These are phyloP conservation scores for Agelas oroides DNA, from an alignment of 37 sponge, comb jelly and placozoan species.

Conservation along the genomic window DNA sequence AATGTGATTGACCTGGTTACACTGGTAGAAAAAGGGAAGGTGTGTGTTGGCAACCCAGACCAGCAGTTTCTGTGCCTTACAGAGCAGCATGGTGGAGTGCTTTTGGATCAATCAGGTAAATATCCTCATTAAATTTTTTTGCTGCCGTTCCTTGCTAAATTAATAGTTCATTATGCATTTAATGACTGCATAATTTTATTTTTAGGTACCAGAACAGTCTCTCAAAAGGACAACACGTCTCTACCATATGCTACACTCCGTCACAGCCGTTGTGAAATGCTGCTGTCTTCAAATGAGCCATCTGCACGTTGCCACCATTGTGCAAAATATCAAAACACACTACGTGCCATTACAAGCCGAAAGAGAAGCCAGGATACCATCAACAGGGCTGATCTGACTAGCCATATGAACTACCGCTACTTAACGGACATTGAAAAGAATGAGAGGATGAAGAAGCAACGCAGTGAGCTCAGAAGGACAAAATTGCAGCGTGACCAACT, in stretches of 20 bases:
- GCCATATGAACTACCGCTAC: constrained; percentile 15
- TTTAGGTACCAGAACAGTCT: background rate
- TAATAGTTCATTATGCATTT: no score
- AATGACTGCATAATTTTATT: background rate
- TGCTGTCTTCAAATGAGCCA: background rate
- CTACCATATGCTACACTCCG: background rate
- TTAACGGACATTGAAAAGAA: background rate
- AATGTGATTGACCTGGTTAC: background rate
- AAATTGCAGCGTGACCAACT: background rate
- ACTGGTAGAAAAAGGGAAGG: background rate
- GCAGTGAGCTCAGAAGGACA: background rate
- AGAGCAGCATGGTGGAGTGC: background rate
- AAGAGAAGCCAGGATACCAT: background rate
- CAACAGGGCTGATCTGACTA: background rate
- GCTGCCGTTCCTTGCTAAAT: background rate
- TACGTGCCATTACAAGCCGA: background rate
- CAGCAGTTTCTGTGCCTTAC: background rate
- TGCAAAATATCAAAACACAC: background rate
- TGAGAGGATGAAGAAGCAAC: background rate
- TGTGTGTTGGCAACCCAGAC: constrained; percentile 11
- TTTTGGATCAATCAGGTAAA: background rate
- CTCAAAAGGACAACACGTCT: background rate
- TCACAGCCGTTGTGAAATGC: background rate
- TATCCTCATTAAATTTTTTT: no score
- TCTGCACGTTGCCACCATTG: background rate